These are phyloP conservation scores for Ophonus ardosiacus DNA, from an alignment of 2,888 invertebrate genomes.

Conservation along the genomic window DNA sequence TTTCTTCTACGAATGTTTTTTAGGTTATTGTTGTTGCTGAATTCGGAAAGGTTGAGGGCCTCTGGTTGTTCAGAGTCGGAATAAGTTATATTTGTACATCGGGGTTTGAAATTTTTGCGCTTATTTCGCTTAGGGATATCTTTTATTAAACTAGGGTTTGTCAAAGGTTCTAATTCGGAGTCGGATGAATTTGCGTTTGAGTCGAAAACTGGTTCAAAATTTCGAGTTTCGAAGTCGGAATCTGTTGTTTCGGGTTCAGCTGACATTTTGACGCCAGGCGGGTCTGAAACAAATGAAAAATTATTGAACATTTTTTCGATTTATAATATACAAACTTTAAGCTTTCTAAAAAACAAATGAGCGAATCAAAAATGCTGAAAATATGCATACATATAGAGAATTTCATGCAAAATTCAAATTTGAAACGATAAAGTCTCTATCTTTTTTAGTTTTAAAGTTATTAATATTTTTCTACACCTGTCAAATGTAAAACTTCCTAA, in stretches of 20 bases:
- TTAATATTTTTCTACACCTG: no score
- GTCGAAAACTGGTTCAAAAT: conserved; percentile 69
- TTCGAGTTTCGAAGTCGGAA: conserved; percentile 70
- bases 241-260: conserved; percentile 69
- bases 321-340: no score
- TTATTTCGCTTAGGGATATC: conserved; percentile 84
- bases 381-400: no score
- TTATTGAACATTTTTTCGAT: neutral
- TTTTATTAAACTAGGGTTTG: conserved; percentile 73
- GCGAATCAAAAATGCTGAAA: no score
- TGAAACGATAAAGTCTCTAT: no score
- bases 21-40: conserved; percentile 72
- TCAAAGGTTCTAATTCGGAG: conserved; percentile 76
- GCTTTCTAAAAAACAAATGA: no score
- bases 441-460: no score
- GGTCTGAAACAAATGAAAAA: conserved; percentile 69
- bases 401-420: no score
- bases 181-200: conserved; percentile 78
- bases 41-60: conserved; percentile 69
- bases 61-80: conserved; percentile 74
- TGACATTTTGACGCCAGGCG: conserved; percentile 74
- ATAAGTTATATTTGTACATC: conserved; percentile 81
- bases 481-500: neutral
- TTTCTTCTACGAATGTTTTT: conserved; percentile 70
- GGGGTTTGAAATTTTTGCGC: conserved; percentile 87